These are phyloP conservation scores for Petromus typicus DNA, from an alignment of 2,113 vertebrate species.

Conservation along the genomic window DNA sequence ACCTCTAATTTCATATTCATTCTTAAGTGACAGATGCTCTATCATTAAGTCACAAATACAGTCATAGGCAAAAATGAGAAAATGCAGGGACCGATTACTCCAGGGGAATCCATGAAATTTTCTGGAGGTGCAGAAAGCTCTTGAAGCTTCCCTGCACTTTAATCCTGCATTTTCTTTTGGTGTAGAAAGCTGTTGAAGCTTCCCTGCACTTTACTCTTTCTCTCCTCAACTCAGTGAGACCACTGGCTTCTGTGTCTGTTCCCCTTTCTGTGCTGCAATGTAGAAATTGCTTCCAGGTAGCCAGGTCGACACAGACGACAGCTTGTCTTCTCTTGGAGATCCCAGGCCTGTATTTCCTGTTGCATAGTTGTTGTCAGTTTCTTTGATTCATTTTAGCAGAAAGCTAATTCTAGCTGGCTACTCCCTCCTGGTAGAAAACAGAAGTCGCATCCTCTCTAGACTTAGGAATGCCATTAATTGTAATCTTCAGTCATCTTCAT, in stretches of 20 bases:
- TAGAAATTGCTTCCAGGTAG: background rate
- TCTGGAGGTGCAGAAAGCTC: background rate
- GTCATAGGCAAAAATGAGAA: conserved; percentile 24
- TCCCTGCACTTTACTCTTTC: background rate
- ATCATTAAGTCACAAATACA: background rate
- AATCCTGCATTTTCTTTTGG: background rate
- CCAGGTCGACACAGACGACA: background rate
- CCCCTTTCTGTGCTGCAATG: background rate
- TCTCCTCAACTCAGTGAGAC: background rate
- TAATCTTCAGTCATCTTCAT: background rate
- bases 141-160: too few species aligned
- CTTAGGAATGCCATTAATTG: background rate
- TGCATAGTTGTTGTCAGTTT: background rate
- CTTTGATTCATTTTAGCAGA: conserved; percentile 2
- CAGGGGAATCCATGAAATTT: background rate
- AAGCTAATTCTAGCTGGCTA: background rate
- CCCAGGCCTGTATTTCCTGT: background rate
- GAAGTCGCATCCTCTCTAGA: background rate
- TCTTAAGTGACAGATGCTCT: conserved; percentile 26
- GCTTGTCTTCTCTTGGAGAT: background rate
- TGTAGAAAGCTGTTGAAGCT: background rate
- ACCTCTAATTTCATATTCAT: background rate
- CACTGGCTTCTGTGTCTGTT: background rate
- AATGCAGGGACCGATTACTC: background rate
- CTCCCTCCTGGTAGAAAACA: background rate